Evolutionary conservation across 2,888 invertebrate species (phyloP).

Genomic region (Dryobota labecula): DNA sequence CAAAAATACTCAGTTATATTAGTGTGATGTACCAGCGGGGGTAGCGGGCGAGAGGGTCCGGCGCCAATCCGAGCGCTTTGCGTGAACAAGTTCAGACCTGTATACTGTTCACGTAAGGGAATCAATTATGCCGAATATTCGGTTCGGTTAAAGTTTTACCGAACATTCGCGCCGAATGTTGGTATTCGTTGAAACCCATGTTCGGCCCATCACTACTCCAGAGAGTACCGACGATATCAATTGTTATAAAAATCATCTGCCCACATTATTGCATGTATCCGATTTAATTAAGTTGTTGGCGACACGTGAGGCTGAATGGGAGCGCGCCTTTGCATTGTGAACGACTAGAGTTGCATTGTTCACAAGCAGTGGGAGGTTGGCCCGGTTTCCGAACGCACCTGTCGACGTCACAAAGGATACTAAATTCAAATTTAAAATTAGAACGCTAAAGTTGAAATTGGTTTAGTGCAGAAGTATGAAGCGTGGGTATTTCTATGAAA

Average conservation of each 20-base stretch:
- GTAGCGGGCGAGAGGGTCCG: too few relatives aligned
- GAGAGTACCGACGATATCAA: slow-evolving; percentile 64
- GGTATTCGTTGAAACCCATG: too few relatives aligned
- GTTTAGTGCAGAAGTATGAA: slow-evolving; percentile 49
- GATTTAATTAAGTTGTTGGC: slow-evolving; percentile 89
- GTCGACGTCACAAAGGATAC: slow-evolving; percentile 71
- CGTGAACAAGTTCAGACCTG: too few relatives aligned
- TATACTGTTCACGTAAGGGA: too few relatives aligned
- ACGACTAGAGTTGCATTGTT: slow-evolving; percentile 81
- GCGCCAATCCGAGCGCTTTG: too few relatives aligned
- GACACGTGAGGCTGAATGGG: slow-evolving; percentile 85
- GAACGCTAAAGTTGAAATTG: slow-evolving; percentile 65
- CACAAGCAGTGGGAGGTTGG: slow-evolving; percentile 86
- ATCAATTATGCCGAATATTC: too few relatives aligned
- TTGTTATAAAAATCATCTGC: slow-evolving; percentile 83
- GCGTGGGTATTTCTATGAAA: slow-evolving; percentile 71
- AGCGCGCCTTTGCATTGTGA: slow-evolving; percentile 73
- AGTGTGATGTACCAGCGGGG: too few relatives aligned
- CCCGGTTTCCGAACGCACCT: slow-evolving; percentile 86
- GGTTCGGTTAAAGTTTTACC: too few relatives aligned
- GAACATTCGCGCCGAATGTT: too few relatives aligned
- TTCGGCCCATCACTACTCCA: too few relatives aligned
- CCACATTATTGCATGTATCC: slow-evolving; percentile 80
- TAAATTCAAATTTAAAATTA: slow-evolving; percentile 71
- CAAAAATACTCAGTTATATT: too few relatives aligned